phyloP scores from a whole-genome alignment of 2,888 invertebrate genomes.

The Geophilus truncorum region DNA sequence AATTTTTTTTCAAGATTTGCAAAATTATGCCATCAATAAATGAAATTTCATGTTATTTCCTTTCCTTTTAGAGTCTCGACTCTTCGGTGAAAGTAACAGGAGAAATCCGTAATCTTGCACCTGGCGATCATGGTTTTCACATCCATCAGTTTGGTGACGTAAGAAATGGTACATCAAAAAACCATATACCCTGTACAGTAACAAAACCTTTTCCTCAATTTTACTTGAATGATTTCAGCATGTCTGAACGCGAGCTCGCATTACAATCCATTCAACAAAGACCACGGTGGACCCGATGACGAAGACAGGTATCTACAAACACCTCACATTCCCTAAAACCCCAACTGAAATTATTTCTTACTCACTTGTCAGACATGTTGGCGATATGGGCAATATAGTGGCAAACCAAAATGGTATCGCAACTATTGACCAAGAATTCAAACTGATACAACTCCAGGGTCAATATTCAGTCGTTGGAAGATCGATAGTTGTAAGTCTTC shows the following conservation, averaged over 20 bases:
- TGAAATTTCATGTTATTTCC: not conserved
- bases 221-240: not conserved
- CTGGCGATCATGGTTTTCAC: not conserved
- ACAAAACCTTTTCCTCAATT: not conserved
- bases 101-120: not conserved
- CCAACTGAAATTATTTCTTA: not conserved
- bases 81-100: not conserved
- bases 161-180: not conserved
- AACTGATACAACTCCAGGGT: not conserved
- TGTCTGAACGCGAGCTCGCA: not conserved
- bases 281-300: not conserved
- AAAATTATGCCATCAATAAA: not conserved
- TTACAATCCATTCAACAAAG: not conserved
- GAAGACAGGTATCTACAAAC: not conserved
- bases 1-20: not conserved
- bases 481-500: not conserved
- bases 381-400: not conserved
- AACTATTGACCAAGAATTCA: not conserved
- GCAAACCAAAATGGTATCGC: not conserved
- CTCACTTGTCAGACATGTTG: not conserved
- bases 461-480: not conserved
- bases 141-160: not conserved
- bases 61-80: not conserved
- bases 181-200: too few species aligned
- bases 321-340: too few species aligned